These are phyloP conservation scores for Progne subis DNA, from an alignment of 2,113 vertebrate species.

Conservation along the genomic window DNA sequence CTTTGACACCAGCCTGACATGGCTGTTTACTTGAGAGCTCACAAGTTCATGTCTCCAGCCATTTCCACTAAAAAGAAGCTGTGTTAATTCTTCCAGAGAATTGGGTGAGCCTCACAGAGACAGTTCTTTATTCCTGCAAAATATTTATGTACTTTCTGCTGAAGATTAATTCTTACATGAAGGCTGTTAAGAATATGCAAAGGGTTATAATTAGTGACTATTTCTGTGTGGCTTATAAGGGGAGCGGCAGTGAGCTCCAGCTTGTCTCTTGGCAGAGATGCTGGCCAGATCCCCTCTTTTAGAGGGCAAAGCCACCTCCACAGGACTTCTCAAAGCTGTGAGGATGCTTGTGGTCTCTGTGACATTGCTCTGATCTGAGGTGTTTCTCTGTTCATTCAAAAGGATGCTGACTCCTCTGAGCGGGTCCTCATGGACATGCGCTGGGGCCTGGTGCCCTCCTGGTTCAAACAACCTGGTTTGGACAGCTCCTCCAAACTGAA, in stretches of 20 bases:
- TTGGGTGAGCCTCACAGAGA: fast-evolving
- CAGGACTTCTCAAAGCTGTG: not conserved
- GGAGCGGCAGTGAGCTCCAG: not conserved
- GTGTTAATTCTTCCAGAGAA: not conserved
- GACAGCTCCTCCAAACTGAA: slow-evolving; percentile 85
- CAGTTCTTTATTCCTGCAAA: not conserved
- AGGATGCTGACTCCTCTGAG: slow-evolving; percentile 88
- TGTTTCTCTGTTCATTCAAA: not conserved
- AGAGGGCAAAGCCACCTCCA: fast-evolving
- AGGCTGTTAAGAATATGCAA: not conserved
- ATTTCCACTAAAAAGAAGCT: not conserved
- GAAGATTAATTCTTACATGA: not conserved
- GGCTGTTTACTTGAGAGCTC: not conserved
- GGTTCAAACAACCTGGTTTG: slow-evolving; percentile 81
- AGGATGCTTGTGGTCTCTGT: fast-evolving
- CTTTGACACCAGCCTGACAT: fast-evolving
- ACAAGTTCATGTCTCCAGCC: not conserved
- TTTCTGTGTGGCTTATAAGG: not conserved
- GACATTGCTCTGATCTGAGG: fast-evolving
- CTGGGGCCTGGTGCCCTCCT: slow-evolving; percentile 92
- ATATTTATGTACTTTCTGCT: not conserved
- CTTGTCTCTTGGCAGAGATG: not conserved
- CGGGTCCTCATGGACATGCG: slow-evolving; percentile 89
- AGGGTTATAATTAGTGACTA: not conserved
- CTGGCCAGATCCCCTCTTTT: not conserved